Conservation (phyloP, 1,140 invertebrate genomes). For the Sipha flava region DNA sequence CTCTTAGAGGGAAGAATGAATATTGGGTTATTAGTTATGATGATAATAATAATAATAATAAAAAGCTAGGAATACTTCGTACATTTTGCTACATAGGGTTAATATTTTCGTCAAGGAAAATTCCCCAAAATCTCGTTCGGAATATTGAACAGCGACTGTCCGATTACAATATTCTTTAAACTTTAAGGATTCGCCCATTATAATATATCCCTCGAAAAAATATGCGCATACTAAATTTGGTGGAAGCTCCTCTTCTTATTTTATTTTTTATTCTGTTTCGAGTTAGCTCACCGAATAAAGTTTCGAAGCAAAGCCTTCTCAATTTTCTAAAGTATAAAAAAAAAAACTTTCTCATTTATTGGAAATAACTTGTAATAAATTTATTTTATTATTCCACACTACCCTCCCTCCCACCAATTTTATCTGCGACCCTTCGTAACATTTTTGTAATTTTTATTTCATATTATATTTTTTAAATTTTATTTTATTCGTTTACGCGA, state of each 20-base stretch:
- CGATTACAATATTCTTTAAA: constrained; percentile 31
- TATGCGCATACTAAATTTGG: constrained; percentile 27
- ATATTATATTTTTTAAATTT: not conserved
- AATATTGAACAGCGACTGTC: constrained; percentile 23
- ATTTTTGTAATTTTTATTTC: not conserved
- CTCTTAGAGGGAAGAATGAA: not conserved
- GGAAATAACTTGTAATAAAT: not conserved
- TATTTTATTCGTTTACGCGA: constrained; percentile 6
- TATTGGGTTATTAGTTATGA: not conserved
- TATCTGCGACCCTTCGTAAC: too few relatives aligned
- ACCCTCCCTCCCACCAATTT: too few relatives aligned
- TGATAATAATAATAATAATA: not conserved
- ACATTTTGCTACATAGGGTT: not conserved
- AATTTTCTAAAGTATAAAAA: not conserved
- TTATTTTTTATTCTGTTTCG: not conserved
- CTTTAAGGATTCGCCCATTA: constrained; percentile 16
- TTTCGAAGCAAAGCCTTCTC: not conserved
- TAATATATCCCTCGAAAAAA: constrained; percentile 5
- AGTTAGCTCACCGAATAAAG: not conserved
- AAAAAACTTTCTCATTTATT: constrained; percentile 10
- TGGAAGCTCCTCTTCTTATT: not conserved
- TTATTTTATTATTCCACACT: too few relatives aligned
- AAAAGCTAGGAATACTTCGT: not conserved
- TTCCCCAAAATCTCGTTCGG: not conserved
- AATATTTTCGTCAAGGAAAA: constrained; percentile 1